Percentiles rank a stretch among this genome's conserved stretches.
These are phyloP conservation scores for Clinocottus analis DNA, from an alignment of 2,113 vertebrate species.

Conservation along the genomic window DNA sequence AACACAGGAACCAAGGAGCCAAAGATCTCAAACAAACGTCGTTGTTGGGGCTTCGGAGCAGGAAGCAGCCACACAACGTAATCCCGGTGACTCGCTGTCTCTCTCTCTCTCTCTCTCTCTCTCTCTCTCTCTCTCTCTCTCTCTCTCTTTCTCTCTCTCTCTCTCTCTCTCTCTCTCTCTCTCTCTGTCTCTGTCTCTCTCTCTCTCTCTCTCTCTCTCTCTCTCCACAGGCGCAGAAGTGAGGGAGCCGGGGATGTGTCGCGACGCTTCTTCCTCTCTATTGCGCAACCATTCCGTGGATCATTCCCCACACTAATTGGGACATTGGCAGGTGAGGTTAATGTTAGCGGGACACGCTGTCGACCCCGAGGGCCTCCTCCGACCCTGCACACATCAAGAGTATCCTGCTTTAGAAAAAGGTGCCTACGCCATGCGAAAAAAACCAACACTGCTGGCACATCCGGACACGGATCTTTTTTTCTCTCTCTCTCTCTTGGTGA, in stretches of 20 bases:
- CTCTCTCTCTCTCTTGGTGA: constrained; percentile 32
- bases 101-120: too few relatives aligned
- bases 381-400: constrained; percentile 70
- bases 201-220: too few relatives aligned
- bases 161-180: too few relatives aligned
- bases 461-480: constrained; percentile 59
- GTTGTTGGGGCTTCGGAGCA: constrained; percentile 6
- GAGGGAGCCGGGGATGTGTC: constrained; percentile 57
- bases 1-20: constrained; percentile 2
- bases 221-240: constrained; percentile 45
- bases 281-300: constrained; percentile 71
- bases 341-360: constrained; percentile 27
- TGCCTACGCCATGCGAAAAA: constrained; percentile 81
- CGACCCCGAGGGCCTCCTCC: constrained; percentile 70
- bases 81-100: constrained; percentile 43
- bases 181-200: too few relatives aligned
- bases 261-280: constrained; percentile 63
- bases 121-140: too few relatives aligned
- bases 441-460: constrained; percentile 64
- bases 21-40: not conserved
- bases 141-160: too few relatives aligned
- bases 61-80: constrained; percentile 28
- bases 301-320: constrained; percentile 38
- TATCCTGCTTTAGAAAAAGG: constrained; percentile 64
- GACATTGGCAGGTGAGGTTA: constrained; percentile 10